Conservation (phyloP, 2,888 invertebrate species). For the Agonopterix subpropinquella region DNA sequence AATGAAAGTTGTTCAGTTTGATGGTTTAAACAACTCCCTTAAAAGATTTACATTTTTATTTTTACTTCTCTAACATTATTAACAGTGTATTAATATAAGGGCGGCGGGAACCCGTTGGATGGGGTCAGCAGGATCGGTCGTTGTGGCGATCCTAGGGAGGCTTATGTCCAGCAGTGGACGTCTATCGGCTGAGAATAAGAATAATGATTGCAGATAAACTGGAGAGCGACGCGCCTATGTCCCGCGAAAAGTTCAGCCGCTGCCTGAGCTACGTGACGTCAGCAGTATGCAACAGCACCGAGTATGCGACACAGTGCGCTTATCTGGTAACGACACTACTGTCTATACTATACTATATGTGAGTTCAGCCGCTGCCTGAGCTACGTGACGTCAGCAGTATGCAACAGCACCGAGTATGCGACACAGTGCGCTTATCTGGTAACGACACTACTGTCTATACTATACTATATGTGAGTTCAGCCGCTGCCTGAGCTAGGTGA, state of each 20-base stretch:
- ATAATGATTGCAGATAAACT: slow-evolving; percentile 34
- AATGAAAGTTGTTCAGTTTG: too few relatives aligned
- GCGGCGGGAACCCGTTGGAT: background rate
- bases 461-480: slow-evolving; percentile 25
- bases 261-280: slow-evolving; percentile 34
- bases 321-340: slow-evolving; percentile 39
- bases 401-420: slow-evolving; percentile 39
- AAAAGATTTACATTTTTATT: too few relatives aligned
- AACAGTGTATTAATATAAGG: too few relatives aligned
- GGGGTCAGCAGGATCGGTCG: too few relatives aligned
- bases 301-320: slow-evolving; percentile 47
- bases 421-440: slow-evolving; percentile 53
- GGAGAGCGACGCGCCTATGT: slow-evolving; percentile 34
- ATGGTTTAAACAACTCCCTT: too few relatives aligned
- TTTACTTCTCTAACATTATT: too few relatives aligned
- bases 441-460: slow-evolving; percentile 13
- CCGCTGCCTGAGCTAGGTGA: slow-evolving; percentile 31
- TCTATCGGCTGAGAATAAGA: background rate
- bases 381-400: slow-evolving; percentile 37
- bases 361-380: slow-evolving; percentile 36
- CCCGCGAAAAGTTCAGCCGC: slow-evolving; percentile 35
- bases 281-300: slow-evolving; percentile 37
- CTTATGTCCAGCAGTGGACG: too few relatives aligned
- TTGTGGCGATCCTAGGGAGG: too few relatives aligned
- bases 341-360: too few relatives aligned